Percentiles rank a stretch among this genome's conserved stretches.
phyloP scores from a whole-genome alignment of 2,888 invertebrate species.

The Hypselothyrea guttata region DNA sequence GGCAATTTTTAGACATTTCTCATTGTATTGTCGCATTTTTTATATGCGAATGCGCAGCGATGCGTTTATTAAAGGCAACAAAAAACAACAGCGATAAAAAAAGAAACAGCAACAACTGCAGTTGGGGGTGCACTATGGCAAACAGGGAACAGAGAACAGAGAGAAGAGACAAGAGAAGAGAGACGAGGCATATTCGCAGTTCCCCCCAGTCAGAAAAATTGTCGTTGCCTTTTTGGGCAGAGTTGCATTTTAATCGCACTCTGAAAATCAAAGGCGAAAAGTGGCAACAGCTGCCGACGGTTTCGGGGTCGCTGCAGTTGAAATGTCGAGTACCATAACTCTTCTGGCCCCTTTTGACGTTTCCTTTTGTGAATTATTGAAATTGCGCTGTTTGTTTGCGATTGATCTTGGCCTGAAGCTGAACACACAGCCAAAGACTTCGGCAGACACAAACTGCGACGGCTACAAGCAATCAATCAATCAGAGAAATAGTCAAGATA shows the following conservation, averaged over 20 bases:
- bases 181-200: constrained; percentile 11
- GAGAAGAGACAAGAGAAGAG: background rate
- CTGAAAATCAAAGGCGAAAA: constrained; percentile 60
- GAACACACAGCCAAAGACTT: constrained; percentile 6
- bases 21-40: constrained; percentile 59
- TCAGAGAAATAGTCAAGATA: constrained; percentile 63
- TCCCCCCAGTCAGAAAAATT: constrained; percentile 50
- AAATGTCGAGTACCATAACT: constrained; percentile 42
- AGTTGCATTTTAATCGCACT: constrained; percentile 55
- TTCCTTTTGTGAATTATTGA: constrained; percentile 75
- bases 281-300: constrained; percentile 26
- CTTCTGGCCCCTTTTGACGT: constrained; percentile 49
- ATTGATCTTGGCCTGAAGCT: constrained; percentile 51
- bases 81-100: constrained; percentile 10
- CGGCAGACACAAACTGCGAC: background rate
- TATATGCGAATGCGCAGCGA: constrained; percentile 58
- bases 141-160: background rate
- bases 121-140: constrained; percentile 57
- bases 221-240: constrained; percentile 64
- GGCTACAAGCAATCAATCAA: constrained; percentile 65
- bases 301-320: constrained; percentile 48
- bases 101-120: constrained; percentile 16
- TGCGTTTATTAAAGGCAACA: constrained; percentile 65
- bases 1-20: constrained; percentile 69
- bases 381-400: constrained; percentile 65